Percentiles rank a stretch among this genome's conserved stretches.
Evolutionary conservation across 2,113 vertebrate species (phyloP).

Genomic region (Myiagra hebetior): DNA sequence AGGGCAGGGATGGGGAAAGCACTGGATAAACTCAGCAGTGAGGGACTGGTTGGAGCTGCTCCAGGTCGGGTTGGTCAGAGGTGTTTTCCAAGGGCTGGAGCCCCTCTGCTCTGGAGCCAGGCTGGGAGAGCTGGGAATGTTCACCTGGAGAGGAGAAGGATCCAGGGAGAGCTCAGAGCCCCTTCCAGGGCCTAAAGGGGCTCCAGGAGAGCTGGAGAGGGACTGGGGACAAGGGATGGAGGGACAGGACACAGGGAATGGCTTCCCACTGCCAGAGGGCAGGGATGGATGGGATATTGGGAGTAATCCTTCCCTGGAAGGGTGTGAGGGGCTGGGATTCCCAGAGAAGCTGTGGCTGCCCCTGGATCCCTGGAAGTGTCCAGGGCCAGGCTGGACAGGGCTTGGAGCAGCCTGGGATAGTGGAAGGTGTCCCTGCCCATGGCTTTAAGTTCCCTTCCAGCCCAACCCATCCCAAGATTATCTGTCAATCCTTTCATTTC

Average conservation of each 20-base stretch:
- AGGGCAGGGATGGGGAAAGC: not conserved
- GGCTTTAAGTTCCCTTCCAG: not conserved
- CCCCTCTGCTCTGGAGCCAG: not conserved
- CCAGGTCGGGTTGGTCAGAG: rapidly evolving
- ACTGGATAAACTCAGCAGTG: rapidly evolving
- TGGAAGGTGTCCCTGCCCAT: not conserved
- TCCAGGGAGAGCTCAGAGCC: not conserved
- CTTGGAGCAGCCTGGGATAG: not conserved
- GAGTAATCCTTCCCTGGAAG: not conserved
- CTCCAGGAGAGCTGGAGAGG: not conserved
- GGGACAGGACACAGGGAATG: not conserved
- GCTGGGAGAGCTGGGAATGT: not conserved
- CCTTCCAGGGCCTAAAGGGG: not conserved
- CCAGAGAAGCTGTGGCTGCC: not conserved
- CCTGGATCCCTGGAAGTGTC: not conserved
- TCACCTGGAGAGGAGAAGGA: not conserved
- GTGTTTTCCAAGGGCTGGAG: not conserved
- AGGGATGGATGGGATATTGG: not conserved
- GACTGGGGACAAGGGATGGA: not conserved
- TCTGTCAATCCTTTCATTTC: not conserved
- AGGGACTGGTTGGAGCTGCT: not conserved
- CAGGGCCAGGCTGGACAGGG: not conserved
- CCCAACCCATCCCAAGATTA: not conserved
- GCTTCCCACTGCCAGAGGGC: not conserved
- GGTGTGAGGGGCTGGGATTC: not conserved